Base-by-base conservation (phyloP, 1,140 invertebrate genomes). In the Tetramorium simillimum region DNA sequence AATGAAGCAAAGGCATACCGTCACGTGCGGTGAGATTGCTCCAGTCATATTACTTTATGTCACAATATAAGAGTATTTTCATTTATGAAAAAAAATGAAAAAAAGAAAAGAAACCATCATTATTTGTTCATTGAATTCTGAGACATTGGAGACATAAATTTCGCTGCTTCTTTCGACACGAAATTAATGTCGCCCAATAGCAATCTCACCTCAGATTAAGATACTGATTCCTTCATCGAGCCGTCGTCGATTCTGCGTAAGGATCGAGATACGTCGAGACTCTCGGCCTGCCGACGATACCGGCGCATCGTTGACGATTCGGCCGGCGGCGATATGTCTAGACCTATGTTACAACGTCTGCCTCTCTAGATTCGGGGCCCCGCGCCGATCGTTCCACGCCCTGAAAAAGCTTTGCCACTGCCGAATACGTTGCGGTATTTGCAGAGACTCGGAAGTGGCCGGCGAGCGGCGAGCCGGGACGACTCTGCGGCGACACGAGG, bases 171-270 rank as follows among this genome's bases (percentile, higher is more conserved):
- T 40, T 70, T 40, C 24, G 21, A 28, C 46, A 9, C 28, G 24
- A 28, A 43, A 60, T 28, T 53, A 60, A 12, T 37, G 14, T 87
- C 43, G 62, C 16, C 6, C 33, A 33, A 6, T 53, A 63, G 60
- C 75, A 18, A 75, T 67, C 53, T 62, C 21, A 53, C 62, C 73
- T 56, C 73, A 70, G 43, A 65, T 76, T 84, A 69, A 40, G 33
- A 70, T 77, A 77, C 9, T 60, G 53, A 70, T 75, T 67, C 88
- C 86, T 90, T 90, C 81, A 87, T 90, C 80, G 67, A 56, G 85
- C 56, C 89, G 88, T 90, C 60, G 58, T 77, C 67, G 77, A 86
- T 87, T 67, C 63, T 65, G 70, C 46, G 10, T 40, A 37, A 85
- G 60, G 40, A 86, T 80, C 18, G 28, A 72, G 63, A 65, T 77